Evolutionary conservation across 2,888 invertebrate genomes (phyloP).

Genomic region (Drosophila sordidula): DNA sequence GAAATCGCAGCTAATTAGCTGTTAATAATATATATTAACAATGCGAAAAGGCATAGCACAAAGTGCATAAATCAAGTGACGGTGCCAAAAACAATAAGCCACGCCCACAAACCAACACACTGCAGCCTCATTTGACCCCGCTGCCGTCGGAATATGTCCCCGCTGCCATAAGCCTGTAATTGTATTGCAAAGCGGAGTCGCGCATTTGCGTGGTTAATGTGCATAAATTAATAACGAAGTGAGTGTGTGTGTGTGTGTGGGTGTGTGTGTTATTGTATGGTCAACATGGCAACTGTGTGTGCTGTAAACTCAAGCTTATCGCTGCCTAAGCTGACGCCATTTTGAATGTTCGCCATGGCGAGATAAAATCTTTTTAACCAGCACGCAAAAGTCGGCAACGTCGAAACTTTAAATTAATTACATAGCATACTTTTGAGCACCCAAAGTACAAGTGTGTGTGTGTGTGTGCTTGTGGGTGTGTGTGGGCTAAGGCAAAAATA

Average conservation of each 20-base stretch:
- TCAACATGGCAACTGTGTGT: constrained; percentile 30
- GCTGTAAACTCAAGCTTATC: constrained; percentile 62
- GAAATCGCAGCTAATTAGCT: constrained; percentile 73
- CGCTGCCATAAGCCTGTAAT: constrained; percentile 11
- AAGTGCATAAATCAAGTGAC: constrained; percentile 68
- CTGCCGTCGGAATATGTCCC: not conserved
- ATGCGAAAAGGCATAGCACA: constrained; percentile 55
- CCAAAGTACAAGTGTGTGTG: constrained; percentile 15
- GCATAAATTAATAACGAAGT: constrained; percentile 72
- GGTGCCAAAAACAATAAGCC: constrained; percentile 43
- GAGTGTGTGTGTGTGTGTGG: constrained; percentile 15
- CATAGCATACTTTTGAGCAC: constrained; percentile 30
- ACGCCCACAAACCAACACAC: constrained; percentile 22
- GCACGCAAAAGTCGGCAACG: constrained; percentile 51
- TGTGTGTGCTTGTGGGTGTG: constrained; percentile 14
- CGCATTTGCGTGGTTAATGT: constrained; percentile 69
- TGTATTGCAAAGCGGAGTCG: constrained; percentile 52
- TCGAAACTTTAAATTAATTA: constrained; percentile 74
- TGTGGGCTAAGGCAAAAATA: constrained; percentile 56
- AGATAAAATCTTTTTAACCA: constrained; percentile 55
- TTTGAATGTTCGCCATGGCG: constrained; percentile 56
- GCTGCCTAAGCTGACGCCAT: constrained; percentile 64
- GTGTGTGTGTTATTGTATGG: constrained; percentile 20
- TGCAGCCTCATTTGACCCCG: not conserved
- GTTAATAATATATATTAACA: constrained; percentile 75